Evolutionary conservation across 2,888 invertebrate genomes (phyloP), one percentile per base, ranked within the genome.

Genomic region (Elaeidobius kamerunicus): DNA sequence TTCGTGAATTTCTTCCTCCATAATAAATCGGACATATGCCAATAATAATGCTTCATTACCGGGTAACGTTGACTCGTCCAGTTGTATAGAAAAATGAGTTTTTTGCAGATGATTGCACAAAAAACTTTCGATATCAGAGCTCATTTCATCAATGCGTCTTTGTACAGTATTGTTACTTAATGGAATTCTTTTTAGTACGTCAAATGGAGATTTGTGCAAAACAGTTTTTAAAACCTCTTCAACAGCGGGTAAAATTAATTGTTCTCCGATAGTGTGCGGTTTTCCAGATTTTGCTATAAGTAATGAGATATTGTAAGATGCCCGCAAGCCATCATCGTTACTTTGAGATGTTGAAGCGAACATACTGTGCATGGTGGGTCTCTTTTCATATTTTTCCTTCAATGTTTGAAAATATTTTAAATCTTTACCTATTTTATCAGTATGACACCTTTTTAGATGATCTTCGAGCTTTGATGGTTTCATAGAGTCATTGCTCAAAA

Each of bases 1-100:
- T 67, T 68, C 63, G 42, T 64, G 52, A 47, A 66, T 68, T 65
- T 69, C 61, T 67, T 69, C 50, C 50, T 64, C 61, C 61, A 73
- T 74, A 83, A 65, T 80, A 64, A 65, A 68, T 27, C 62, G 59
- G 54, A 69, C 65, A 62, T 68, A n/a, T 62, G 65, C 62, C 58
- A 68, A 64, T 58, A 42, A 63, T 58, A 67, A 61, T 61, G 63
- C 62, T 66, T 62, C 64, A 65, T 67, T 65, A 51, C 55, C 60
- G 47, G 64, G 62, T 64, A 65, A 66, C 57, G 66, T 68, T 58
- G 67, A 66, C 60, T 71, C 66, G 61, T 69, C 68, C 59, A 70
- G 65, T 58, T 71, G 67, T 38, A 70, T 63, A 63, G 66, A 71
- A 56, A 70, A 69, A 59, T 68, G 56, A 20, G 41, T 32, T 32